phyloP scores from a whole-genome alignment of 2,888 invertebrate species.

The Andrena bucephala region DNA sequence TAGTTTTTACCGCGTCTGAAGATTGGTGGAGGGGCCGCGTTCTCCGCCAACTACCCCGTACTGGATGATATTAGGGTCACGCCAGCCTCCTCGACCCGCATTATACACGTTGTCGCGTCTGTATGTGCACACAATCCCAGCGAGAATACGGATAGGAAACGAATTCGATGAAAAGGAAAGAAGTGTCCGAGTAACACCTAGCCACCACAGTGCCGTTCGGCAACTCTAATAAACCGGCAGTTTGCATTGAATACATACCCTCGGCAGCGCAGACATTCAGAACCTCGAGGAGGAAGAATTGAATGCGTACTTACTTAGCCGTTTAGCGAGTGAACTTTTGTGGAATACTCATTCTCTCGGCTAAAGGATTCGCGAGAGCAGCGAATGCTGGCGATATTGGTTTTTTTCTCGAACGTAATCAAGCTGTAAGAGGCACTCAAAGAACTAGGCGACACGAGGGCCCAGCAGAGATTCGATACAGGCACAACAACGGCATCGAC shows the following conservation, averaged over 20 bases:
- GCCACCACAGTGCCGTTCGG: constrained; percentile 35
- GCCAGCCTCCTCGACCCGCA: constrained; percentile 55
- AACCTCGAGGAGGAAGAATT: not conserved
- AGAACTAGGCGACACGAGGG: constrained; percentile 31
- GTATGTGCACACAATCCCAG: constrained; percentile 62
- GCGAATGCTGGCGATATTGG: constrained; percentile 30
- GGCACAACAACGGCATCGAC: constrained; percentile 21
- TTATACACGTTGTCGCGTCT: constrained; percentile 73
- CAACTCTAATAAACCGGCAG: constrained; percentile 66
- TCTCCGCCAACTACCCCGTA: not conserved
- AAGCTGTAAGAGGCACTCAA: constrained; percentile 45
- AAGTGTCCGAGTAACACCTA: constrained; percentile 63
- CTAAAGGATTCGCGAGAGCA: constrained; percentile 20
- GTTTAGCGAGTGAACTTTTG: not conserved
- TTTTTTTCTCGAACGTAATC: constrained; percentile 48
- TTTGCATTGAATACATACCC: constrained; percentile 21
- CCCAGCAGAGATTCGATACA: constrained; percentile 53
- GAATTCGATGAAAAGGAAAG: constrained; percentile 16
- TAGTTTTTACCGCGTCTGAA: constrained; percentile 79
- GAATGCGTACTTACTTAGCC: not conserved
- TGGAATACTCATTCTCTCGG: not conserved
- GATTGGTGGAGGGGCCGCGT: constrained; percentile 68
- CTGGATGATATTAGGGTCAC: constrained; percentile 70
- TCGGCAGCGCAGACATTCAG: not conserved
- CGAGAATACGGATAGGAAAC: constrained; percentile 44